Conservation (phyloP, 2,797 vertebrate species). For the Sternotherus odoratus region DNA sequence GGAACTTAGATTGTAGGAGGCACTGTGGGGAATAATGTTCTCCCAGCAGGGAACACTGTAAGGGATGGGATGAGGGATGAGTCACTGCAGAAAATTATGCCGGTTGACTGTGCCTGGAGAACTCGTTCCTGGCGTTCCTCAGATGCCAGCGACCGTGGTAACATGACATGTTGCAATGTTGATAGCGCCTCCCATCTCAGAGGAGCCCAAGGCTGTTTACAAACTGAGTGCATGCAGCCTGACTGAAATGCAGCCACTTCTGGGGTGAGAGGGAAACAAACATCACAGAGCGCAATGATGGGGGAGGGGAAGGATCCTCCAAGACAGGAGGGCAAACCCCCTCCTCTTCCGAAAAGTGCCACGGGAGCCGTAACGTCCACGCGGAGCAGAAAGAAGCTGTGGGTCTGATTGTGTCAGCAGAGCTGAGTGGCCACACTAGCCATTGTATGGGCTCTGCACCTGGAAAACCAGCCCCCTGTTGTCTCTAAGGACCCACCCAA, state of each 20-base stretch:
- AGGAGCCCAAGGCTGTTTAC: not conserved
- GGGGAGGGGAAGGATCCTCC: not conserved
- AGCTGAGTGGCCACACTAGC: not conserved
- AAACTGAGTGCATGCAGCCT: not conserved
- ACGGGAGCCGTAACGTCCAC: not conserved
- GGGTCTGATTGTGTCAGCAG: not conserved
- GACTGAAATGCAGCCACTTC: not conserved
- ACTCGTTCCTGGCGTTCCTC: not conserved
- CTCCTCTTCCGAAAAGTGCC: not conserved
- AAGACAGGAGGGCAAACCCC: not conserved
- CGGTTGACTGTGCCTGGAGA: not conserved
- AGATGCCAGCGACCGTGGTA: not conserved
- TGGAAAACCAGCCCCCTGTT: not conserved
- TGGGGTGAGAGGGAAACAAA: not conserved
- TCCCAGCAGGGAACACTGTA: not conserved
- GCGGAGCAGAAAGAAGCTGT: not conserved
- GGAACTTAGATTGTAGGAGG: too few species aligned
- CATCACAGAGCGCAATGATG: not conserved
- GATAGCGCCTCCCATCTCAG: not conserved
- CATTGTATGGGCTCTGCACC: not conserved
- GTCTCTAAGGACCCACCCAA: not conserved
- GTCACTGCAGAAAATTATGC: too few species aligned
- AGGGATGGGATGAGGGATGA: not conserved
- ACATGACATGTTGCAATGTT: not conserved
- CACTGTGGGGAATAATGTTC: not conserved